phyloP scores from a whole-genome alignment of 1,140 invertebrate species.

The Penaeus chinensis region DNA sequence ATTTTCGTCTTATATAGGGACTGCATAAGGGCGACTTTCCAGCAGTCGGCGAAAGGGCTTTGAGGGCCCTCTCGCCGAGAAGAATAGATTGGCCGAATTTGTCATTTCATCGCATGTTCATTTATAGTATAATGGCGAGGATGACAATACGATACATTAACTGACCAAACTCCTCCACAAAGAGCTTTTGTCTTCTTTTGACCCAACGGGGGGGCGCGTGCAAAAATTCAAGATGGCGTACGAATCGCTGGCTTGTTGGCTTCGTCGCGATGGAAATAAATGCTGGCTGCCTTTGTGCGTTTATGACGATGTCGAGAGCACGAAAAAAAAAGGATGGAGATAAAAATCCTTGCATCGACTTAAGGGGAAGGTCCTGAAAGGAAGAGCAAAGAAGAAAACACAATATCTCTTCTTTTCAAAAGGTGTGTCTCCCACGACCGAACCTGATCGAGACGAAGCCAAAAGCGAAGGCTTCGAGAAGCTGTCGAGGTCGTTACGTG shows the following conservation, averaged over 20 bases:
- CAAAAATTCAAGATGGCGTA: constrained; percentile 30
- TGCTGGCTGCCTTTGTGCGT: too few relatives aligned
- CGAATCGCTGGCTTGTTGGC: neutral
- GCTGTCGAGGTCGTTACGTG: too few relatives aligned
- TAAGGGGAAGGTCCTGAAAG: too few relatives aligned
- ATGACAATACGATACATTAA: constrained; percentile 60
- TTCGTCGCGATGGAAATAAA: neutral
- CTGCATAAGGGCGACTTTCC: neutral
- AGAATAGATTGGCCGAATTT: constrained; percentile 40
- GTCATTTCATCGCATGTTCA: constrained; percentile 59
- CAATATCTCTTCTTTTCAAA: too few relatives aligned
- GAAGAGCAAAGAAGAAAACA: too few relatives aligned
- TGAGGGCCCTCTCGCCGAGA: neutral
- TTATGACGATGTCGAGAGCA: too few relatives aligned
- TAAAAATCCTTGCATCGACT: too few relatives aligned
- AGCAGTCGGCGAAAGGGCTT: neutral
- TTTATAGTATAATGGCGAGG: constrained; percentile 56
- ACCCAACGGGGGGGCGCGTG: constrained; percentile 28
- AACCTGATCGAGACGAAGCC: too few relatives aligned
- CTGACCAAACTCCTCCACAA: constrained; percentile 60
- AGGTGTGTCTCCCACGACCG: too few relatives aligned
- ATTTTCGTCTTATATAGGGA: neutral
- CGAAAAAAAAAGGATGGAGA: too few relatives aligned
- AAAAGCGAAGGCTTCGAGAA: too few relatives aligned
- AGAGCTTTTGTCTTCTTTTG: constrained; percentile 52